Base-by-base conservation (phyloP, 2,888 invertebrate species). In the Oxycera nigricornis region DNA sequence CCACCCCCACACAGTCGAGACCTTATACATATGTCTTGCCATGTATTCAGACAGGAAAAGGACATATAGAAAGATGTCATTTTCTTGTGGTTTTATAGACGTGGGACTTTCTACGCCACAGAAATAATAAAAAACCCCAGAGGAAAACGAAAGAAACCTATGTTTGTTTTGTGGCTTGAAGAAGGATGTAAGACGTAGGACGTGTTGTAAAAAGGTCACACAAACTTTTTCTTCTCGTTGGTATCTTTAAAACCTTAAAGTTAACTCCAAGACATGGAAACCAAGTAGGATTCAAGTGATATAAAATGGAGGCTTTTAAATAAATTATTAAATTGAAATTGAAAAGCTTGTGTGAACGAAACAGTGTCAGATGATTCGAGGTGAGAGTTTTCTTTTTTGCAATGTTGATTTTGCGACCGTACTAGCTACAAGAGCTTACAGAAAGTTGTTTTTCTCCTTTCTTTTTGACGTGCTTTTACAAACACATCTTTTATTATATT, bases 41-140 rank as follows among this genome's bases (percentile, higher is more conserved):
- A 24, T 11, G 11, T 24, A 65, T 65, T 65, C 41, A 26, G 20
- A 3, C 41, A 65, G 41, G 22, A 17, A 41, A n/a, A 28, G 50
- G 68, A 70, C 52, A 52, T 70, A 52, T 55, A 70, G 52, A 30
- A 70, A 52, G 70, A 70, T 52, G 70, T 70, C 70, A 52, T 70
- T 70, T 70, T 52, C 70, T 70, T 70, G 52, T 52, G 70, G 52
- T 70, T 70, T 70, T 70, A 70, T 70, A 52, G 70, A 70, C 70
- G 31, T 70, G 70, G 70, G 70, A 70, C 52, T 52, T 70, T 31
- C 70, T 22, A 55, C 70, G 35, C 52, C 30, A 70, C 30, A 52
- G 70, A 52, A 70, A 70, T 70, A 70, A 70, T 70, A 68, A 70
- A 70, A 70, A 52, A 70, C 14, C 70, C 70, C 52, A 70, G 6